phyloP scores from a whole-genome alignment of 2,797 vertebrate genomes.

The Centropyge bicolor region DNA sequence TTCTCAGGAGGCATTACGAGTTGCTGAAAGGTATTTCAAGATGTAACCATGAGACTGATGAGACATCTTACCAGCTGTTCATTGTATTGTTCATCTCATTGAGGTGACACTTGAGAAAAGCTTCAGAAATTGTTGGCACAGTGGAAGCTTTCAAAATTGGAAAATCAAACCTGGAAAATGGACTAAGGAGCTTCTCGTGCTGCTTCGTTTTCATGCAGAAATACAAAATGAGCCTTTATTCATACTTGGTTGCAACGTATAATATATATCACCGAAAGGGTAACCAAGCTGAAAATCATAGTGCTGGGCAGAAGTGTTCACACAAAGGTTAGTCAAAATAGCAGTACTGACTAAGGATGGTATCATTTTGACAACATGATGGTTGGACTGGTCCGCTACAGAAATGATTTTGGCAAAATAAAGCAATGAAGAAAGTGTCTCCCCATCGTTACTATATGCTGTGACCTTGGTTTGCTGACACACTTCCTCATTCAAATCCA shows the following conservation, averaged over 20 bases:
- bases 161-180: conserved; percentile 31
- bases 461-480: neutral
- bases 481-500: neutral
- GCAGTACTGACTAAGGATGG: neutral
- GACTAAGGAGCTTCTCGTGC: neutral
- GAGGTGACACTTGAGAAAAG: conserved; percentile 12
- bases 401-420: neutral
- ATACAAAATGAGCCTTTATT: neutral
- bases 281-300: conserved; percentile 5
- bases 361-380: neutral
- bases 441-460: neutral
- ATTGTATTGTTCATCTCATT: conserved; percentile 13
- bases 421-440: neutral
- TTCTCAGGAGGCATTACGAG: neutral
- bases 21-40: conserved; percentile 24
- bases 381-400: neutral
- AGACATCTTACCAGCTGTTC: conserved; percentile 1
- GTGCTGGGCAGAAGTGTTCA: neutral
- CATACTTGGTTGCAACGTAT: neutral
- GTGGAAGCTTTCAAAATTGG: conserved; percentile 15
- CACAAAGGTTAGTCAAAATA: neutral
- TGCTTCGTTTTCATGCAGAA: conserved; percentile 14
- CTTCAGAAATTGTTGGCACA: conserved; percentile 24
- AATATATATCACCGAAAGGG: neutral
- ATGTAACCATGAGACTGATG: neutral